Evolutionary conservation across 2,113 vertebrate genomes (phyloP), one percentile per base, ranked within the genome.

Genomic region (Pipra filicauda): DNA sequence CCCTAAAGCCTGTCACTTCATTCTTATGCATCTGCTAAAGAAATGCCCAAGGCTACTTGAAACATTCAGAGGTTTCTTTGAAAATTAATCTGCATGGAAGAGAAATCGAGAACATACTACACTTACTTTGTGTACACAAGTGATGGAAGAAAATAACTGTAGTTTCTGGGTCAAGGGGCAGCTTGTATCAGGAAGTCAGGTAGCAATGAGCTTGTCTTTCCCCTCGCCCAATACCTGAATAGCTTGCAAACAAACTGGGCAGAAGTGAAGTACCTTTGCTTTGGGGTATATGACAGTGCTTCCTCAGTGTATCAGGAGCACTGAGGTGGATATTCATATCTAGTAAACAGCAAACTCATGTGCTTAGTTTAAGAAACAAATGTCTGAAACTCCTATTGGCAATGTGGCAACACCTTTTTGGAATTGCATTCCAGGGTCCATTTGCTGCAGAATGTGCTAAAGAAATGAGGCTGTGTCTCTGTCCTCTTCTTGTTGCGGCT

Each of bases 11-110:
- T 84, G 24, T 78, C 62, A 37, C 64, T 81, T 86, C 4, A 43
- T 66, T 71, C 26, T 51, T 15, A 11, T n/a, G 33, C 54, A n/a
- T 12, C 28, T 89, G 31, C 15, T 61, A 79, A 80, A 78, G 86
- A 58, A 55, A 80, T 91, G 17, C 66, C 49, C 59, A 62, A 84
- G 58, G 12, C 33, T 88, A 43, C 91, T 80, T 75, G 69, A 93
- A 85, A 66, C 19, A 65, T 69, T 71, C 28, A 22, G 64, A 59
- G 20, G 61, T 80, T 83, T 77, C 64, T 85, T 81, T 85, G 89
- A 93, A 96, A 96, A 91, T 79, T 52, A 95, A 76, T 86, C 43
- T 33, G 3, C 14, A 13, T 70, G 46, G 72, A 84, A 95, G 31
- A 69, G 26, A 79, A 88, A 54, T 35, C 16, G 5, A 62, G 61